These are phyloP conservation scores for Heliconius erato DNA, from an alignment of 2,888 invertebrate species.

Conservation along the genomic window DNA sequence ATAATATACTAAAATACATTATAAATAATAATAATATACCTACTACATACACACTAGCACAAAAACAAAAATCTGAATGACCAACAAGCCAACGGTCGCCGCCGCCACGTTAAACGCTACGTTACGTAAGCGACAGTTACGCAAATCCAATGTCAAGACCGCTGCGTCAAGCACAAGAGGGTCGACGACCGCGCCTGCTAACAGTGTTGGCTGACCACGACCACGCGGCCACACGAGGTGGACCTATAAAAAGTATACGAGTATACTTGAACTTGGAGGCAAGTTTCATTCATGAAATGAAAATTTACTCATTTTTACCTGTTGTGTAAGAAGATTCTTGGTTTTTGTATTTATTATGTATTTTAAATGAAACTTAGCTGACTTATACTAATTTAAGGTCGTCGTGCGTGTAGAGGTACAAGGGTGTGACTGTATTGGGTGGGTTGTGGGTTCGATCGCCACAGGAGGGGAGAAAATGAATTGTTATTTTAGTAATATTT, in stretches of 20 bases:
- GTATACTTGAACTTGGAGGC: slow-evolving; percentile 49
- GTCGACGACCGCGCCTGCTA: slow-evolving; percentile 73
- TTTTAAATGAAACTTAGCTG: too few relatives aligned
- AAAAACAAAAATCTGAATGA: slow-evolving; percentile 1
- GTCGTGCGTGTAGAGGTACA: too few relatives aligned
- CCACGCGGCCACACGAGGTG: slow-evolving; percentile 58
- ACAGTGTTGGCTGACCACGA: slow-evolving; percentile 60
- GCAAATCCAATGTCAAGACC: slow-evolving; percentile 82
- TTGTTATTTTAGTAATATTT: too few relatives aligned
- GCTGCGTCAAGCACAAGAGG: slow-evolving; percentile 60
- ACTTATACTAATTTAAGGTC: too few relatives aligned
- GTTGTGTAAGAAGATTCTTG: not conserved
- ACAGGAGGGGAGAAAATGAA: too few relatives aligned
- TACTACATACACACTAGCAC: not conserved
- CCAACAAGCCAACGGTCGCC: not conserved
- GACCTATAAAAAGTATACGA: slow-evolving; percentile 43
- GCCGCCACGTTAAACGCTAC: slow-evolving; percentile 36
- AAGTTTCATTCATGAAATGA: slow-evolving; percentile 54
- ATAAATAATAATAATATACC: too few relatives aligned
- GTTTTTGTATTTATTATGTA: not conserved
- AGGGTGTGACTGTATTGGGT: too few relatives aligned
- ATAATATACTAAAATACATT: too few relatives aligned
- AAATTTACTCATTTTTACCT: slow-evolving; percentile 43
- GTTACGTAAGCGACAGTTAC: slow-evolving; percentile 65
- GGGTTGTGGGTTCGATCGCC: too few relatives aligned